Evolutionary conservation across 2,888 invertebrate genomes (phyloP).

Genomic region (Agonum fuliginosum): DNA sequence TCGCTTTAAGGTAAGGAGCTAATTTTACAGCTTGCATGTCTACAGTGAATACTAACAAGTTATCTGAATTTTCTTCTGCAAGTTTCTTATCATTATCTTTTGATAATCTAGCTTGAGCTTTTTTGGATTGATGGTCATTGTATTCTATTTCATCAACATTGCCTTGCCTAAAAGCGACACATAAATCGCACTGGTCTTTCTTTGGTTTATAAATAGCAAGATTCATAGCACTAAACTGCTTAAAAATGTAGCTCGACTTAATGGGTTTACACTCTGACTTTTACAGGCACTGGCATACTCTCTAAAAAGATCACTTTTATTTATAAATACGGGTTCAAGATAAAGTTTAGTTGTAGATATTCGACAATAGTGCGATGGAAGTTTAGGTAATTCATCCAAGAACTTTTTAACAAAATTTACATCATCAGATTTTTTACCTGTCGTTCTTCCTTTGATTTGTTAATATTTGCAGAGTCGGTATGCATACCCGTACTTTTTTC

Average conservation of each 20-base stretch:
- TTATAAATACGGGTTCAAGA: slow-evolving; percentile 61
- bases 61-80: slow-evolving; percentile 58
- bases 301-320: slow-evolving; percentile 50
- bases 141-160: slow-evolving; percentile 64
- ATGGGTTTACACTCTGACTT: slow-evolving; percentile 47
- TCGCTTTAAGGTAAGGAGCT: slow-evolving; percentile 62
- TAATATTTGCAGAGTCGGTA: not conserved
- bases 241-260: slow-evolving; percentile 61
- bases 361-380: slow-evolving; percentile 64
- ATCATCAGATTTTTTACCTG: not conserved
- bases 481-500: slow-evolving; percentile 22
- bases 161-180: slow-evolving; percentile 62
- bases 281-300: slow-evolving; percentile 60
- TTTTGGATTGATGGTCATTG: slow-evolving; percentile 61
- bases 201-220: slow-evolving; percentile 63
- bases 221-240: slow-evolving; percentile 62
- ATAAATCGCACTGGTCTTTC: slow-evolving; percentile 64
- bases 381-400: slow-evolving; percentile 62
- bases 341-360: slow-evolving; percentile 61
- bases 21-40: slow-evolving; percentile 65
- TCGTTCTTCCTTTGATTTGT: not conserved
- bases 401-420: slow-evolving; percentile 46
- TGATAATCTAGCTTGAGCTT: slow-evolving; percentile 63
- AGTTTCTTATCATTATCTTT: slow-evolving; percentile 63
- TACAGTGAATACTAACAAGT: slow-evolving; percentile 62